Conservation (phyloP, 2,888 invertebrate species). For the Autographa pulchrina region DNA sequence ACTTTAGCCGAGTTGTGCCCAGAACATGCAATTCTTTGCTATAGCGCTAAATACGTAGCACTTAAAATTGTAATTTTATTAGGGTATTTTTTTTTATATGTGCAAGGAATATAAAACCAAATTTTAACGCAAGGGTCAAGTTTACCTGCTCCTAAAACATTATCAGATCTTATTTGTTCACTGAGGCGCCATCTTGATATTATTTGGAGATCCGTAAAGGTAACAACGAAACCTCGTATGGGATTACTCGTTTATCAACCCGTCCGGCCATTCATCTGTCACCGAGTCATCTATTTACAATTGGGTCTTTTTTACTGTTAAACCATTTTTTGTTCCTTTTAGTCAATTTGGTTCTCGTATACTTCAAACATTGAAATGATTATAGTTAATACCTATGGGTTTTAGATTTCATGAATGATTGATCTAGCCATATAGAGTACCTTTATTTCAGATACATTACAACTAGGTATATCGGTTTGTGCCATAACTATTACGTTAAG, state of each 20-base stretch:
- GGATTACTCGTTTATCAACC: constrained; percentile 59
- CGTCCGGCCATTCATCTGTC: constrained; percentile 64
- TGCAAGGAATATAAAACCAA: constrained; percentile 60
- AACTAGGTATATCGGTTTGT: background rate
- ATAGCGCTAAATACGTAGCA: constrained; percentile 57
- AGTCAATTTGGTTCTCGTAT: constrained; percentile 32
- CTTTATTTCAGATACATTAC: background rate
- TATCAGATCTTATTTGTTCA: constrained; percentile 74
- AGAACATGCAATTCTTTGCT: constrained; percentile 52
- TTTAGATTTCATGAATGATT: background rate
- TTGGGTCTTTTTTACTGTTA: constrained; percentile 45
- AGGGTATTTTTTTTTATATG: constrained; percentile 56
- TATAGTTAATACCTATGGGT: background rate
- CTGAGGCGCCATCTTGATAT: constrained; percentile 74
- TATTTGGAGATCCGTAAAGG: constrained; percentile 58
- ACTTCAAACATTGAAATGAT: constrained; percentile 2
- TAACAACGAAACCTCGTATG: constrained; percentile 55
- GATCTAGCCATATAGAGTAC: no score
- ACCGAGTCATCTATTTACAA: constrained; percentile 60
- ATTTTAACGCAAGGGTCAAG: constrained; percentile 66
- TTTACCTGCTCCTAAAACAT: constrained; percentile 71
- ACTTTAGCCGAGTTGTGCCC: constrained; percentile 25
- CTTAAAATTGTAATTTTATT: constrained; percentile 67
- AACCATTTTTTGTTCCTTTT: constrained; percentile 24
- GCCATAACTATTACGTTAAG: background rate